Evolutionary conservation across 2,797 vertebrate genomes (phyloP).

Genomic region (Simalia tracyae): DNA sequence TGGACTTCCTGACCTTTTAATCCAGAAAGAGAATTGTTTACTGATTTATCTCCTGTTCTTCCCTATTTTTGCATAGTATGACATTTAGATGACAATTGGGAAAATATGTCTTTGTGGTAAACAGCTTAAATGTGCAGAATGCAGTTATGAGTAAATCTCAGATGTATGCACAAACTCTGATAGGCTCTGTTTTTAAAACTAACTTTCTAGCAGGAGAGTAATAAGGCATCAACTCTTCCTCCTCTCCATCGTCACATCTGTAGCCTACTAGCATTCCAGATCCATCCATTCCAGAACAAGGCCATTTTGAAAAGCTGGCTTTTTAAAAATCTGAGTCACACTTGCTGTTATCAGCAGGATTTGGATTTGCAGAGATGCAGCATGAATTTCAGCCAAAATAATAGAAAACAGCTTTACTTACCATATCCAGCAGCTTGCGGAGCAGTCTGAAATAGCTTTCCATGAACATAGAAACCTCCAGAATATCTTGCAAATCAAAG

Average conservation of each 20-base stretch:
- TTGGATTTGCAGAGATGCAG: not conserved
- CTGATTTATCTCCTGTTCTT: not conserved
- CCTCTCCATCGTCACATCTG: not conserved
- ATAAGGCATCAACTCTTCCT: not conserved
- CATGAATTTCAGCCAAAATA: not conserved
- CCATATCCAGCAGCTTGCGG: constrained; percentile 69
- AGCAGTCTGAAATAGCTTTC: constrained; percentile 75
- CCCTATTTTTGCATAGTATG: not conserved
- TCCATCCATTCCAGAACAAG: not conserved
- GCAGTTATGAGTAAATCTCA: not conserved
- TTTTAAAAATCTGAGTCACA: not conserved
- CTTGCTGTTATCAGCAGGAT: not conserved
- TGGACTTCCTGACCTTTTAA: not conserved
- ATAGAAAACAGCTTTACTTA: constrained; percentile 58
- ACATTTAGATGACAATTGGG: not conserved
- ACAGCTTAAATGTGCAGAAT: not conserved
- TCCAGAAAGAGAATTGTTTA: not conserved
- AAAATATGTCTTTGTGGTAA: not conserved
- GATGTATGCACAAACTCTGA: not conserved
- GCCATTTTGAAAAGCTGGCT: not conserved
- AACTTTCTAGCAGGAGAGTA: not conserved
- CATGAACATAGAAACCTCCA: constrained; percentile 76
- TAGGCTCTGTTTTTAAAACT: not conserved
- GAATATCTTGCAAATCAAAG: constrained; percentile 27
- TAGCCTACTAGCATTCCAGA: not conserved